phyloP scores from a whole-genome alignment of 2,113 vertebrate species.

The Strigops habroptila region DNA sequence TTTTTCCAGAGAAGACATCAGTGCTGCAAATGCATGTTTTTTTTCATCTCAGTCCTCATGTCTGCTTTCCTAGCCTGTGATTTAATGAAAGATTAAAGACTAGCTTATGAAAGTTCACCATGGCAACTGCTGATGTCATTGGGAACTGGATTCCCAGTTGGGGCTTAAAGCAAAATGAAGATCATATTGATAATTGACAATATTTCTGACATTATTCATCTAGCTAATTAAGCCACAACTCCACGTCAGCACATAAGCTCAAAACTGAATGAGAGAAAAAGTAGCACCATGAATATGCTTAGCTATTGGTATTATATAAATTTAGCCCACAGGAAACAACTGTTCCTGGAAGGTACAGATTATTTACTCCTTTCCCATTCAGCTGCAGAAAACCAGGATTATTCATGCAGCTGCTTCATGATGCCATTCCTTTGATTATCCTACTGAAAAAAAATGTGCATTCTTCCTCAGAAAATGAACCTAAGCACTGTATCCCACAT shows the following conservation, averaged over 20 bases:
- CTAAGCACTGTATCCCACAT: neutral
- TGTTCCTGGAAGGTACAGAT: neutral
- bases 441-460: neutral
- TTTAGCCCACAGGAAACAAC: neutral
- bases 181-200: slow-evolving; percentile 20
- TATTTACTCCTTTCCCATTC: neutral
- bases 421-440: neutral
- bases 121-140: slow-evolving; percentile 53
- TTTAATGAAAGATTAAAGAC: slow-evolving; percentile 53
- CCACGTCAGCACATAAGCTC: neutral
- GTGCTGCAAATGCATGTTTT: neutral
- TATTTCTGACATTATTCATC: neutral
- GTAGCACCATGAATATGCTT: neutral
- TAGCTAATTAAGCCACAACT: slow-evolving; percentile 5
- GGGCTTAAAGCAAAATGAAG: neutral
- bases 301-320: neutral
- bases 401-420: neutral
- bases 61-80: slow-evolving; percentile 7
- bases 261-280: neutral
- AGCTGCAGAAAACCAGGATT: neutral
- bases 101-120: slow-evolving; percentile 44
- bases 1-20: neutral
- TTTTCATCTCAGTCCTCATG: neutral
- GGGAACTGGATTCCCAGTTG: neutral
- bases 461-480: neutral